Evolutionary conservation across 2,113 vertebrate species (phyloP).

Genomic region (Hippocampus mohnikei): DNA sequence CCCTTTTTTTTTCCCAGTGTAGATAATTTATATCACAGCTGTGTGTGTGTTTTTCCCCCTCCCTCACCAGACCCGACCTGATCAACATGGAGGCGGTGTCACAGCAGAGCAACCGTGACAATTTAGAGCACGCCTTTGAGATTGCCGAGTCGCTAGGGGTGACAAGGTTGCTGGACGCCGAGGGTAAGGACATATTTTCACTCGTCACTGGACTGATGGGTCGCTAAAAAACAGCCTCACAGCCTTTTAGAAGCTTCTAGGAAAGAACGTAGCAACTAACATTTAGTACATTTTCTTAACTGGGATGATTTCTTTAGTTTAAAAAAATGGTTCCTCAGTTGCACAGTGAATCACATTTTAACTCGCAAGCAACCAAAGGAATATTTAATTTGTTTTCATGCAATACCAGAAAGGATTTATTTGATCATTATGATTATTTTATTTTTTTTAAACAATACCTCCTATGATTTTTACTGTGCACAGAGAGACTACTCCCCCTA

Average conservation of each 20-base stretch:
- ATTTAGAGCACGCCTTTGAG: slow-evolving; percentile 96
- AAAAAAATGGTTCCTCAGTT: background rate
- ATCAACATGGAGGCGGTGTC: slow-evolving; percentile 93
- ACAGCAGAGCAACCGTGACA: slow-evolving; percentile 89
- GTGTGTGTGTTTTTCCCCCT: background rate
- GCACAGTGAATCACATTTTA: too few relatives aligned
- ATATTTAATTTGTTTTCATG: too few relatives aligned
- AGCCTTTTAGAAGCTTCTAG: too few relatives aligned
- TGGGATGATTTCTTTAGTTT: background rate
- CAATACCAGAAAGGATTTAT: too few relatives aligned
- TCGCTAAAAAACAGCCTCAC: background rate
- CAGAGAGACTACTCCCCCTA: too few relatives aligned
- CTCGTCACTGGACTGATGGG: background rate
- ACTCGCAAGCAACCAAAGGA: too few relatives aligned
- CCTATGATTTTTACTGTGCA: too few relatives aligned
- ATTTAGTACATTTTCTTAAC: too few relatives aligned
- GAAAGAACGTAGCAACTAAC: too few relatives aligned
- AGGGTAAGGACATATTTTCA: slow-evolving; percentile 75
- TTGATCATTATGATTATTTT: too few relatives aligned
- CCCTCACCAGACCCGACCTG: slow-evolving; percentile 84
- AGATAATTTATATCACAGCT: background rate
- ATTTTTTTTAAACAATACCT: too few relatives aligned
- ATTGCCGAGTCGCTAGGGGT: slow-evolving; percentile 93
- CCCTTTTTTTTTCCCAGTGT: background rate
- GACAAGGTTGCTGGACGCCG: slow-evolving; percentile 89